Base-by-base conservation (phyloP, 1,140 invertebrate genomes). In the Temnothorax longispinosus region DNA sequence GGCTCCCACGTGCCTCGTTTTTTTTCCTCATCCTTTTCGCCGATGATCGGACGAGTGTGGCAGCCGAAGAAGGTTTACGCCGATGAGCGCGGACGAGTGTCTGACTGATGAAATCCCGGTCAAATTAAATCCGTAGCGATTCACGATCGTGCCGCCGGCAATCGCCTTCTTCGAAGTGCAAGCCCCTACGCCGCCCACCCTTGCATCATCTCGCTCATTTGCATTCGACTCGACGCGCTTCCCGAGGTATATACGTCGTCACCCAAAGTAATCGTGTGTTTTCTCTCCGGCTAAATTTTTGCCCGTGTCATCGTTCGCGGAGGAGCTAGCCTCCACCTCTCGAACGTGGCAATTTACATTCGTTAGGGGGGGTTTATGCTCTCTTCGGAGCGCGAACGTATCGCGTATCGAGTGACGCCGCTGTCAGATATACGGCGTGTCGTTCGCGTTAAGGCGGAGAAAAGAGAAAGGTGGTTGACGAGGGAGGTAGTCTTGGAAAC, bases 51-150 rank as follows among this genome's bases (percentile, higher is more conserved):
- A 41, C 13, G 47, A 27, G 27, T 27, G 18, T 50, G 54, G 50
- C 85, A 56, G 74, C 27, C 15, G 32, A 81, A 82, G 32, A 81
- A 82, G 65, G 64, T 72, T 71, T 21, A 52, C 69, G 52, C 74
- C 85, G 85, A 67, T 80, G 67, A 86, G 50, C 80, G 86, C 88
- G 85, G 75, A 21, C 54, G 65, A 44, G 47, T 58, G 87, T 64
- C 87, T 74, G 80, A 90, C 89, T 72, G 86, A 90, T 78, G 75
- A 69, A 87, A 75, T 69, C 47, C 32, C 69, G 60, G 47, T 62
- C 75, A 86, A 90, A 90, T 90, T 90, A 86, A 90, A 90, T 89
- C 89, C 89, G 87, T 87, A 78, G 89, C 86, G 77, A 89, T 65
- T 50, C 54, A 65, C 41, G 50, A 60, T 54, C 78, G 11, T n/a